Conservation (phyloP, 2,888 invertebrate species). For the Deilephila porcellus region DNA sequence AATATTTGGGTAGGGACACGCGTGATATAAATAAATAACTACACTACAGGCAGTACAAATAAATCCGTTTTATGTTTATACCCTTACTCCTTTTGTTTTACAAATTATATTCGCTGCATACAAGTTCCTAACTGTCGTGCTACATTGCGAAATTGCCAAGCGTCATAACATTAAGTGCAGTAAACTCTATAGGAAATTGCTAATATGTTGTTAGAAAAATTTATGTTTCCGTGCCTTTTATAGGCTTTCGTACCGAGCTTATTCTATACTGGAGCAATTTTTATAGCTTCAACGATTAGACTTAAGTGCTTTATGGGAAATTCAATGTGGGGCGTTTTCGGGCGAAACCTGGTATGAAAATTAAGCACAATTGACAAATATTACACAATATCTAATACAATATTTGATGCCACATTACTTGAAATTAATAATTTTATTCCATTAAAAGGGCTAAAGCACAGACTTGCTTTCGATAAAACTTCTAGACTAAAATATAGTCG, state of each 20-base stretch:
- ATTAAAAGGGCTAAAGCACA: too few species aligned
- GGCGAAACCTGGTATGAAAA: conserved; percentile 17
- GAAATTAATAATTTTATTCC: too few species aligned
- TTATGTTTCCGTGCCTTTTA: conserved; percentile 75
- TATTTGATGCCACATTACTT: too few species aligned
- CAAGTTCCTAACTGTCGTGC: background rate
- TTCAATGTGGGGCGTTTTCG: conserved; percentile 44
- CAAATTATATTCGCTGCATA: background rate
- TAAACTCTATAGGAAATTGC: conserved; percentile 62
- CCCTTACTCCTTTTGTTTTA: background rate
- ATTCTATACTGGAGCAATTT: conserved; percentile 71
- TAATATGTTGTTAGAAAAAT: conserved; percentile 71
- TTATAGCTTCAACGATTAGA: conserved; percentile 72
- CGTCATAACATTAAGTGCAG: conserved; percentile 49
- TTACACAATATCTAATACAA: background rate
- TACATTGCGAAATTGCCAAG: background rate
- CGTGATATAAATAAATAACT: conserved; percentile 3
- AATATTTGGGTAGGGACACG: background rate
- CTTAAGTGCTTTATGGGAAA: conserved; percentile 70
- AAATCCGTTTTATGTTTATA: background rate
- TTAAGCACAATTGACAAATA: conserved; percentile 7
- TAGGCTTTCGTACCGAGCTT: conserved; percentile 74
- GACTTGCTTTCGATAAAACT: too few species aligned
- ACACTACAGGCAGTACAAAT: background rate
- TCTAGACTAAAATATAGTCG: too few species aligned